Conservation (phyloP, 2,797 vertebrate species). For the Prunella strophiata region DNA sequence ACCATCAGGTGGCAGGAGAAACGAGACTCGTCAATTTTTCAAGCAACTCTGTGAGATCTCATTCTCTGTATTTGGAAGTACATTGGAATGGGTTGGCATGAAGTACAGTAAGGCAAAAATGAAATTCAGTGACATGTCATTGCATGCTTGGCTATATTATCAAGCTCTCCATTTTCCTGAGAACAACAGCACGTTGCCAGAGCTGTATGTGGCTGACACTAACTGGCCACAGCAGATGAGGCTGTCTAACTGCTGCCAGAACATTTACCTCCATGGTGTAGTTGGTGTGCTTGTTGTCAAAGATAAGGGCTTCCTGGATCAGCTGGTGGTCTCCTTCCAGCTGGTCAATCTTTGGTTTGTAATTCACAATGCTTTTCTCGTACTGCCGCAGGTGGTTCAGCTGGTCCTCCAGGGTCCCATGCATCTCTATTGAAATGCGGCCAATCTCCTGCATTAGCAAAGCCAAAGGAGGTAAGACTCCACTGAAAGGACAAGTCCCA, state of each 20-base stretch:
- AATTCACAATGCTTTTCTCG: constrained; percentile 96
- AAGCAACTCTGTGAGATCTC: neutral
- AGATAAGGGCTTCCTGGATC: constrained; percentile 96
- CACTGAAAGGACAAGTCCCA: neutral
- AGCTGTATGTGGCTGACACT: neutral
- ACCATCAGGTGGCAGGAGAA: neutral
- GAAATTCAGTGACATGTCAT: neutral
- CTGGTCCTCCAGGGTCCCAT: constrained; percentile 96
- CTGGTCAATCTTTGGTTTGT: constrained; percentile 99
- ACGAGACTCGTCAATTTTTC: neutral
- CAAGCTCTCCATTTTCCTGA: neutral
- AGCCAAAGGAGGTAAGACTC: constrained; percentile 5
- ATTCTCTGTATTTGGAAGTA: neutral
- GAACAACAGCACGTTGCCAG: neutral
- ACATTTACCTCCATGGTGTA: constrained; percentile 95
- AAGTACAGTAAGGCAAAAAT: neutral
- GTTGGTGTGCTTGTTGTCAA: constrained; percentile 98
- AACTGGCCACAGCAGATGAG: neutral
- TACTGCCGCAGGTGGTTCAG: constrained; percentile 93
- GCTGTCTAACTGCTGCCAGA: neutral
- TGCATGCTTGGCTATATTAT: neutral
- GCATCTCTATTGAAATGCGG: constrained; percentile 98
- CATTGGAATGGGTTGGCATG: neutral
- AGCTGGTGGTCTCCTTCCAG: constrained; percentile 96
- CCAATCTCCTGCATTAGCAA: constrained; percentile 88